These are phyloP conservation scores for Chamaea fasciata DNA, from an alignment of 2,113 vertebrate genomes.

Conservation along the genomic window DNA sequence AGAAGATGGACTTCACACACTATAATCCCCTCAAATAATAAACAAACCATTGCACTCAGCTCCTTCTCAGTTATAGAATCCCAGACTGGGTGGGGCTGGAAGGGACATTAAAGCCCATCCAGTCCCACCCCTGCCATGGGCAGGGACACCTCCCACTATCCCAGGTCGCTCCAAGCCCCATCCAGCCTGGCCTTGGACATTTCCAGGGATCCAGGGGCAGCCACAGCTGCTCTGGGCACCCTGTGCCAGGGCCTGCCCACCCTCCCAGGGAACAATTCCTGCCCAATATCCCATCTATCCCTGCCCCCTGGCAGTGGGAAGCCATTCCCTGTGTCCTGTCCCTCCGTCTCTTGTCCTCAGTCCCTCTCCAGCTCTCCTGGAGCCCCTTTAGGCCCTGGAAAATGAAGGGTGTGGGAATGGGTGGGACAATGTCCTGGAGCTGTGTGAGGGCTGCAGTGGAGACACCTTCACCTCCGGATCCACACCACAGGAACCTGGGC, in stretches of 20 bases:
- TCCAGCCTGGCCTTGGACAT: background rate
- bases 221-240: background rate
- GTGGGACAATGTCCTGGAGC: background rate
- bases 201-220: background rate
- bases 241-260: background rate
- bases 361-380: background rate
- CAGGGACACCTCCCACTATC: background rate
- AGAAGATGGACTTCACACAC: background rate
- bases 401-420: background rate
- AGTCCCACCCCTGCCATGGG: background rate
- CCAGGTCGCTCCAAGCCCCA: background rate
- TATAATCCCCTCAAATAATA: background rate
- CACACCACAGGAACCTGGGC: background rate
- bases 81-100: background rate
- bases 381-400: background rate
- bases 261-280: background rate
- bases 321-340: background rate
- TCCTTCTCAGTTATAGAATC: background rate
- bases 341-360: background rate
- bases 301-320: background rate
- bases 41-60: background rate
- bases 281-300: background rate
- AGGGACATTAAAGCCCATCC: accelerated
- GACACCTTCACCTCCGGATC: background rate
- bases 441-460: background rate